Evolutionary conservation across 1,140 invertebrate genomes (phyloP).

Genomic region (Stenopsyche tienmushanensis): DNA sequence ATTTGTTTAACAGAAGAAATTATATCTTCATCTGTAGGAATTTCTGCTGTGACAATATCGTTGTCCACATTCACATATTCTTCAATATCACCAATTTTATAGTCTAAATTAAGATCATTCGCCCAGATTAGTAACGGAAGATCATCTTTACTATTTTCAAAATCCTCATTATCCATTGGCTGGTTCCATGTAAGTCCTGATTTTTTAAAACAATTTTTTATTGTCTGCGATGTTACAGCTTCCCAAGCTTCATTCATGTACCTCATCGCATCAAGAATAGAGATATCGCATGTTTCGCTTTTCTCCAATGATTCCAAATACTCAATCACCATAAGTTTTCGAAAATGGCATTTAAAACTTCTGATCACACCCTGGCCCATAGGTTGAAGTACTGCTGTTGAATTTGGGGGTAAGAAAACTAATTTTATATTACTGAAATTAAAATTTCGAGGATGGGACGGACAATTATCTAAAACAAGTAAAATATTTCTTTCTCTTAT

Average conservation of each 20-base stretch:
- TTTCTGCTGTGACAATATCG: not conserved
- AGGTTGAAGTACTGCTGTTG: not conserved
- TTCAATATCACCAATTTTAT: not conserved
- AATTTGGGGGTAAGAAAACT: not conserved
- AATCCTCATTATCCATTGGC: not conserved
- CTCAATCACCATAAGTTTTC: not conserved
- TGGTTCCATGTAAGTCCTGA: not conserved
- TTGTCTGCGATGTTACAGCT: not conserved
- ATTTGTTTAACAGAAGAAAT: not conserved
- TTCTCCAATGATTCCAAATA: not conserved
- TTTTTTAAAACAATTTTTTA: not conserved
- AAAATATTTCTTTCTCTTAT: not conserved
- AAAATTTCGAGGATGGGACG: not conserved
- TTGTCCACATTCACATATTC: not conserved
- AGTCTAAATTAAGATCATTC: not conserved
- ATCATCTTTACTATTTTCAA: constrained; percentile 1
- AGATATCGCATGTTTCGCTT: not conserved
- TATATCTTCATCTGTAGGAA: not conserved
- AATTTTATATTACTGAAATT: not conserved
- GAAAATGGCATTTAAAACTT: not conserved
- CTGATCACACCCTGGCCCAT: not conserved
- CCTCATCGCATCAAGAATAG: not conserved
- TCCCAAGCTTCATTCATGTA: not conserved
- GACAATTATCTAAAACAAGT: not conserved
- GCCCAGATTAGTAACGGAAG: not conserved